Evolutionary conservation across 2,888 invertebrate genomes (phyloP).

Genomic region (Drosophila rellima): DNA sequence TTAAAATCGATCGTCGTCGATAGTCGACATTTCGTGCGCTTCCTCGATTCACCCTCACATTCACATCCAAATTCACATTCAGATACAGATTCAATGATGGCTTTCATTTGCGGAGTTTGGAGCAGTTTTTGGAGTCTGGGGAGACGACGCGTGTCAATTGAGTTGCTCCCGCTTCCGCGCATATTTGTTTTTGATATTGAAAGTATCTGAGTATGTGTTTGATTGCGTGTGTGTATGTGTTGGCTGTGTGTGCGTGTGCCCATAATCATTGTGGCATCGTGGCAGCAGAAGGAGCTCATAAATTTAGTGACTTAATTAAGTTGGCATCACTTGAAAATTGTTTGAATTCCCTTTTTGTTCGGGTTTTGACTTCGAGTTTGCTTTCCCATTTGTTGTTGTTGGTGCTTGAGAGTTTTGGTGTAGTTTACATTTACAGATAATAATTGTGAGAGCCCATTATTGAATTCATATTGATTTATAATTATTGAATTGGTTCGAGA

Average conservation of each 20-base stretch:
- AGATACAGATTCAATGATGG: slow-evolving; percentile 53
- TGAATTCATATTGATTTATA: slow-evolving; percentile 74
- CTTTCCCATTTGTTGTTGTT: slow-evolving; percentile 28
- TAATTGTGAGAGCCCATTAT: slow-evolving; percentile 75
- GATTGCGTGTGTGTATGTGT: slow-evolving; percentile 18
- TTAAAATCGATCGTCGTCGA: slow-evolving; percentile 85
- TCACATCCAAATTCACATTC: slow-evolving; percentile 39
- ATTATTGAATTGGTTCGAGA: slow-evolving; percentile 51
- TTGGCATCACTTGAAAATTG: slow-evolving; percentile 80
- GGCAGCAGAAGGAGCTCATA: slow-evolving; percentile 74
- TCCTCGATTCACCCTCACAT: slow-evolving; percentile 27
- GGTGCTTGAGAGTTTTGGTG: slow-evolving; percentile 35
- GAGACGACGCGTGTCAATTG: slow-evolving; percentile 76
- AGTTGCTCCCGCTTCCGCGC: slow-evolving; percentile 49
- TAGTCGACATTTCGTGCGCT: slow-evolving; percentile 47
- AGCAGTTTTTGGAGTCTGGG: slow-evolving; percentile 36
- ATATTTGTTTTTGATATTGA: slow-evolving; percentile 59
- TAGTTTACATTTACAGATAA: slow-evolving; percentile 66
- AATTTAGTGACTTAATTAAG: slow-evolving; percentile 84
- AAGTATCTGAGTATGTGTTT: slow-evolving; percentile 23
- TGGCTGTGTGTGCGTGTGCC: slow-evolving; percentile 37
- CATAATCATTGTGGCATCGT: slow-evolving; percentile 46
- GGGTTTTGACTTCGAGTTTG: slow-evolving; percentile 26
- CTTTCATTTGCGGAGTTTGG: slow-evolving; percentile 59
- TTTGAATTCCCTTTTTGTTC: slow-evolving; percentile 61